phyloP scores from a whole-genome alignment of 2,888 invertebrate genomes.

The Andrena haemorrhoa region DNA sequence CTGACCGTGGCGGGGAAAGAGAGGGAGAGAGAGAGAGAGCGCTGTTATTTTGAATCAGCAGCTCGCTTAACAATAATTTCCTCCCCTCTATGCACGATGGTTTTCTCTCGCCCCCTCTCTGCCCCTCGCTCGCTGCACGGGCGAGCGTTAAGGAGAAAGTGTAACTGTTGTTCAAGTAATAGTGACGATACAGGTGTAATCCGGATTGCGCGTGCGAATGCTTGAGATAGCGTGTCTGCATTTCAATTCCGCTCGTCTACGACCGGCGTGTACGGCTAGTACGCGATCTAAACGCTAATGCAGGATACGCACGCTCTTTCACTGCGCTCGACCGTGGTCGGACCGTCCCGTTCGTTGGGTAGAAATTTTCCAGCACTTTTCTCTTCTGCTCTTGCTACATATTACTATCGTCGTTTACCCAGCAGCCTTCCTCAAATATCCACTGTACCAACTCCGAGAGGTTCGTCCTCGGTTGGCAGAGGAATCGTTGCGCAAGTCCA shows the following conservation, averaged over 20 bases:
- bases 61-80: constrained; percentile 48
- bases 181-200: constrained; percentile 83
- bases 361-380: constrained; percentile 12
- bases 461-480: too few relatives aligned
- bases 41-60: constrained; percentile 61
- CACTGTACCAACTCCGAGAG: too few relatives aligned
- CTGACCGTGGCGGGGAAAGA: constrained; percentile 26
- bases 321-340: background rate
- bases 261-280: background rate
- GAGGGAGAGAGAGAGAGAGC: constrained; percentile 51
- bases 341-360: constrained; percentile 7
- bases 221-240: constrained; percentile 60
- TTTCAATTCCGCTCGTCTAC: constrained; percentile 49
- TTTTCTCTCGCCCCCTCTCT: constrained; percentile 64
- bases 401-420: too few relatives aligned
- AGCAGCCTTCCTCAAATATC: too few relatives aligned
- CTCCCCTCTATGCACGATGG: background rate
- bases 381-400: too few relatives aligned
- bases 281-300: constrained; percentile 1
- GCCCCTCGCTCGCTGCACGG: constrained; percentile 1
- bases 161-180: constrained; percentile 83
- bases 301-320: constrained; percentile 12
- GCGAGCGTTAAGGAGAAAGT: constrained; percentile 79
- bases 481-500: too few relatives aligned
- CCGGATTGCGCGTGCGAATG: constrained; percentile 81